phyloP scores from a whole-genome alignment of 2,797 vertebrate species.

The Zalophus californianus region DNA sequence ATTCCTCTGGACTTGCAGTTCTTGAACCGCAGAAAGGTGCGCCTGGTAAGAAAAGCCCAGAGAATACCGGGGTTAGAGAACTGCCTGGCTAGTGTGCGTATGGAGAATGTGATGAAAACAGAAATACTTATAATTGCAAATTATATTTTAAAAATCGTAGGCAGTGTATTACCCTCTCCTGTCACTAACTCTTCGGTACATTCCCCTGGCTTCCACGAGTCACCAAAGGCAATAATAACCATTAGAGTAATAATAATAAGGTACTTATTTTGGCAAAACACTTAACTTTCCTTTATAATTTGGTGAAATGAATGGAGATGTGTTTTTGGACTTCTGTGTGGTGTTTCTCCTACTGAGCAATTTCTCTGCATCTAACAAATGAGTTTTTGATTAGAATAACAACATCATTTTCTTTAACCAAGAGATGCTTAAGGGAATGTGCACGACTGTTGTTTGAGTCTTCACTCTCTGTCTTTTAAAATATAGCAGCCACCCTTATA shows the following conservation, averaged over 20 bases:
- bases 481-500: background rate
- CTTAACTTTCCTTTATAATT: slow-evolving; percentile 38
- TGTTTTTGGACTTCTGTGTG: slow-evolving; percentile 25
- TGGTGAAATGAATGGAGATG: slow-evolving; percentile 35
- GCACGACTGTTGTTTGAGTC: background rate
- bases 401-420: slow-evolving; percentile 51
- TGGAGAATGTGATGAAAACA: background rate
- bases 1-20: slow-evolving; percentile 53
- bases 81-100: background rate
- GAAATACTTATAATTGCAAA: background rate
- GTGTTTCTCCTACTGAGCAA: slow-evolving; percentile 53
- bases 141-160: background rate
- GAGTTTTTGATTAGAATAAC: slow-evolving; percentile 60
- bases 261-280: slow-evolving; percentile 17
- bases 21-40: slow-evolving; percentile 78
- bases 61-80: background rate
- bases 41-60: slow-evolving; percentile 61
- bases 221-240: background rate
- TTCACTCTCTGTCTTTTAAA: slow-evolving; percentile 32
- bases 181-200: background rate
- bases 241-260: background rate
- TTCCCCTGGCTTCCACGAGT: background rate
- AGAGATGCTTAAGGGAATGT: background rate
- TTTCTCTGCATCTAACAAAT: slow-evolving; percentile 62
- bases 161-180: background rate